Evolutionary conservation across 2,113 vertebrate genomes (phyloP), one percentile per base, ranked within the genome.

Genomic region (Eolophus roseicapilla): DNA sequence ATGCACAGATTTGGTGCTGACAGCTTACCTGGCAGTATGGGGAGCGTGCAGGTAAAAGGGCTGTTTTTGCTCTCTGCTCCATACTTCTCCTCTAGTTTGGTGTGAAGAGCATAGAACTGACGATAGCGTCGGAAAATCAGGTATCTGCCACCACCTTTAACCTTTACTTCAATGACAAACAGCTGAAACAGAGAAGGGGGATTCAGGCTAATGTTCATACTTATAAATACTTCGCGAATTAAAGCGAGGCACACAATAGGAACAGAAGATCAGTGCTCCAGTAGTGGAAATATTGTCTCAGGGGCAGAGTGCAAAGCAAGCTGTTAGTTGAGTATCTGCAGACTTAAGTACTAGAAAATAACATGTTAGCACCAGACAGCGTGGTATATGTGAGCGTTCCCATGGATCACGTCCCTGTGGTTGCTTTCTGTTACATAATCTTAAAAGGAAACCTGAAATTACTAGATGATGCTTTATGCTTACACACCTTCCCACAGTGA

Each of bases 141-240:
- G 91, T 99, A 99, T 92, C 98, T 99, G 46, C 98, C 97, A 6
- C 98, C 98, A 19, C 99, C 99, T 97, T 99, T 99, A 5, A 98
- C 98, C 96, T 99, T 99, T 74, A 99, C 99, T 95, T 99, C 99
- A 15, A 99, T 99, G 86, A 99, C 99, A 95, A 99, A 99, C 43
- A 96, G 94, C 99, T 99, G 62, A 73, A 92, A 93, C 44, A 91
- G 39, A 75, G 33, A 87, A 94, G 27, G 50, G 33, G 17, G 11
- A 65, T 67, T 65, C 55, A 53, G 44, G 28, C 17, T 78, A 19
- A 71, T 46, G 37, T 67, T 71, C 84, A 15, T 28, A 33, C 16
- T 46, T 63, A 25, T 1, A 69, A 87, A 85, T 63, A 63, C 4
- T 60, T 49, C 46, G 3, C 17, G 69, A 49, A 65, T 11, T 6